A percentile compares a stretch with the other conserved stretches of the same genome.
Evolutionary conservation across 2,113 vertebrate species (phyloP).

Genomic region (Mohoua ochrocephala): DNA sequence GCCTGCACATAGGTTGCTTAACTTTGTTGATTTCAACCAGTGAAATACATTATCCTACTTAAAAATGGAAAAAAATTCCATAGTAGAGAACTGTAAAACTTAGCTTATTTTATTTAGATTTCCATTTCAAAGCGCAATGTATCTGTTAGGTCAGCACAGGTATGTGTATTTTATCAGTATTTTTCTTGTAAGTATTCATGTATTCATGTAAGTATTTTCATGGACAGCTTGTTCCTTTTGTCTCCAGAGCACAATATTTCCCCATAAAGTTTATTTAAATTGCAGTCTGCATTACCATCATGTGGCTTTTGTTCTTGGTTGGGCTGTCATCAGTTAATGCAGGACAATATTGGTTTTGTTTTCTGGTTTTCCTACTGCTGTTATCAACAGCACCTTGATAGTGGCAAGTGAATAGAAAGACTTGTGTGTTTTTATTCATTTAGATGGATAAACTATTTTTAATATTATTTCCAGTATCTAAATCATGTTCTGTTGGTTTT

Average conservation of each 20-base stretch:
- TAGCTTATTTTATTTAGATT: not conserved
- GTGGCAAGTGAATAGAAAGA: not conserved
- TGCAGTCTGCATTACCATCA: not conserved
- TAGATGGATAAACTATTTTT: not conserved
- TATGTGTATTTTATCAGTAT: not conserved
- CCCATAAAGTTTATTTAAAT: not conserved
- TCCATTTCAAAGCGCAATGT: not conserved
- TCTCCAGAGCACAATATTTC: not conserved
- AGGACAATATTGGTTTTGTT: not conserved
- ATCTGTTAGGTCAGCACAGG: not conserved
- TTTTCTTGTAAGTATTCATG: no score
- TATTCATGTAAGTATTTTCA: not conserved
- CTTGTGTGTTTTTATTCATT: not conserved
- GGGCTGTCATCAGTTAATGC: not conserved
- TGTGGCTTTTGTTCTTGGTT: not conserved
- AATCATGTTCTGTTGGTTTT: not conserved
- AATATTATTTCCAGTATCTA: not conserved
- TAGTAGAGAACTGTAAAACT: not conserved
- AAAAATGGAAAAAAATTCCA: not conserved
- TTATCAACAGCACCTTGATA: not conserved
- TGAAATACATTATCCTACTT: not conserved
- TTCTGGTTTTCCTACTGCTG: not conserved
- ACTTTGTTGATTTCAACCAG: not conserved
- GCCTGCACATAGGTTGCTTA: accelerated
- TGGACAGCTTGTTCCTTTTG: not conserved